phyloP scores from a whole-genome alignment of 1,140 invertebrate species.

The Magallana ariakensis region DNA sequence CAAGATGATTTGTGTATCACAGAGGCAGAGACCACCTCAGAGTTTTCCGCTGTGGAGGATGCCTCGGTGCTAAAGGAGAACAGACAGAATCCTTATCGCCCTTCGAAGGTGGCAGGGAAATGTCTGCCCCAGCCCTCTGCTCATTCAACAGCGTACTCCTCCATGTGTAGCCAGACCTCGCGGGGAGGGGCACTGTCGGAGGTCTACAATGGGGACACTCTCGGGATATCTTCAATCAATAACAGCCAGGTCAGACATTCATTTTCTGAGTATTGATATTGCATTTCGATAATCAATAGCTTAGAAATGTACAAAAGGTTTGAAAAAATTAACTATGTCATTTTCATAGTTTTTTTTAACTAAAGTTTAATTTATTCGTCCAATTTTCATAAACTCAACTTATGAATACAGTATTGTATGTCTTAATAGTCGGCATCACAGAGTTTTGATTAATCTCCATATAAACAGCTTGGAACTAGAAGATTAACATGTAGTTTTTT shows the following conservation, averaged over 20 bases:
- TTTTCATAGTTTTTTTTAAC: no score
- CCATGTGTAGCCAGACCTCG: neutral
- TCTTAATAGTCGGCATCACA: no score
- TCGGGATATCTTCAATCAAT: neutral
- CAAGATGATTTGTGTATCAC: no score
- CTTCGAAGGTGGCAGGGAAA: neutral
- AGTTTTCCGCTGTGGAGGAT: neutral
- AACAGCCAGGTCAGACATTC: neutral
- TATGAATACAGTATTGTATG: no score
- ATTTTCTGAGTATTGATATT: neutral
- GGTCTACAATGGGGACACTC: neutral
- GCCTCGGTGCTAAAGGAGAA: neutral
- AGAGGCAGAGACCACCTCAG: slow-evolving; percentile 12
- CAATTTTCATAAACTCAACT: no score
- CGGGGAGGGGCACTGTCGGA: slow-evolving; percentile 3
- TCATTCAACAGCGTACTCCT: neutral
- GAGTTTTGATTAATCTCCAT: no score
- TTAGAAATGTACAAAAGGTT: no score
- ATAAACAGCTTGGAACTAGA: no score
- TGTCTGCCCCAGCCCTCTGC: neutral
- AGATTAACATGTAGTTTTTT: no score
- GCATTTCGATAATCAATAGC: no score
- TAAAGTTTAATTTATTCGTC: no score
- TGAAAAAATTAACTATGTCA: no score
- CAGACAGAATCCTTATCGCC: neutral